Conservation (phyloP, 2,797 vertebrate genomes). For the Myotis daubentonii region DNA sequence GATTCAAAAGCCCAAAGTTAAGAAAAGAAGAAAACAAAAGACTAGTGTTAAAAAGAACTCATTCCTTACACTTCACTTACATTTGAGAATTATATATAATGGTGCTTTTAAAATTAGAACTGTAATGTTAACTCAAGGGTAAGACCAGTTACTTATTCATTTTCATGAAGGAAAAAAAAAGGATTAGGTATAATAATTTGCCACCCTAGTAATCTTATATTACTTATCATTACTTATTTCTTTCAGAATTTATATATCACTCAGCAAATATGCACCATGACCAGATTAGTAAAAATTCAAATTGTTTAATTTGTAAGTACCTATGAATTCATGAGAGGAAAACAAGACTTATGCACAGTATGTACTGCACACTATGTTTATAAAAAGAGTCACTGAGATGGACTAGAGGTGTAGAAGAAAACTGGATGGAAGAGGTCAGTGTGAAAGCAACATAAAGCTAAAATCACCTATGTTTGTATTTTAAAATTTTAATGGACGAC, state of each 20-base stretch:
- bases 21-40: not conserved
- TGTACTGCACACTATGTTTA: not conserved
- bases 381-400: not conserved
- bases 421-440: not conserved
- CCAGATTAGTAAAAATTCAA: not conserved
- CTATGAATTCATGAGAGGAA: not conserved
- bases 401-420: not conserved
- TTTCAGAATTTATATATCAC: not conserved
- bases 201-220: not conserved
- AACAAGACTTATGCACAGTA: not conserved
- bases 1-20: constrained; percentile 47
- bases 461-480: not conserved
- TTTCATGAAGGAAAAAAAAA: not conserved
- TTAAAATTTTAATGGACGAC: constrained; percentile 19
- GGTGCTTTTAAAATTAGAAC: constrained; percentile 21
- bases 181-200: not conserved
- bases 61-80: constrained; percentile 6
- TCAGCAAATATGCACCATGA: not conserved
- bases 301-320: not conserved
- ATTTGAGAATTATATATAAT: constrained; percentile 26
- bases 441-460: not conserved
- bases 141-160: not conserved
- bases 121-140: not conserved
- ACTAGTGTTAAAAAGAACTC: not conserved
- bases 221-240: not conserved